A percentile compares a stretch with the other conserved stretches of the same genome.
Evolutionary conservation across 2,888 invertebrate species (phyloP).

Genomic region (Eremobia ochroleuca): DNA sequence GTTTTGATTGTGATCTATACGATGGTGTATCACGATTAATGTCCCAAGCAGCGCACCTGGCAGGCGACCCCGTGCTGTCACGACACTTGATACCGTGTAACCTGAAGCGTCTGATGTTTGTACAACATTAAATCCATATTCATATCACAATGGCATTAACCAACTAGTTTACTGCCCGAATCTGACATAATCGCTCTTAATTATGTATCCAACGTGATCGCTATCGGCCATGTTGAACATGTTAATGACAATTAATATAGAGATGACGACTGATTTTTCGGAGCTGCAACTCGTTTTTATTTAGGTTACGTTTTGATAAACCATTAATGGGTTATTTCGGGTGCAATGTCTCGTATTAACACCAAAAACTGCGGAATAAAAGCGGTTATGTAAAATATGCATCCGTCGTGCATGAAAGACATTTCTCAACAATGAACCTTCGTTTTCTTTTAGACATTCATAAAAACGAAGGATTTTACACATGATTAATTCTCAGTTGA

Average conservation of each 20-base stretch:
- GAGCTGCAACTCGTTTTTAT: constrained; percentile 48
- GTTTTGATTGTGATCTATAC: constrained; percentile 90
- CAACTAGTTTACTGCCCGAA: constrained; percentile 70
- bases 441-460: constrained; percentile 63
- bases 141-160: constrained; percentile 77
- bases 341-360: neutral
- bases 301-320: constrained; percentile 48
- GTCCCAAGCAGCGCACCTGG: constrained; percentile 86
- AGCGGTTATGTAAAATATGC: constrained; percentile 20
- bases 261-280: constrained; percentile 46
- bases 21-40: constrained; percentile 88
- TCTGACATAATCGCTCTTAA: constrained; percentile 74
- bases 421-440: constrained; percentile 53
- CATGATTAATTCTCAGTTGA: constrained; percentile 79
- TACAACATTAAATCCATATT: constrained; percentile 78
- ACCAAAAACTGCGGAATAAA: constrained; percentile 7
- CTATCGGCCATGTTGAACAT: constrained; percentile 49
- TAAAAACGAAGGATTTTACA: constrained; percentile 76
- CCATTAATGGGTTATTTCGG: constrained; percentile 12
- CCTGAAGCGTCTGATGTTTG: constrained; percentile 74
- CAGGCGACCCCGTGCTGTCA: constrained; percentile 83
- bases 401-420: constrained; percentile 31
- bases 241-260: constrained; percentile 51
- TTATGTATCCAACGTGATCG: constrained; percentile 65
- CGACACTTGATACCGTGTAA: constrained; percentile 80